These are phyloP conservation scores for Pangasius sanitwongsei DNA, from an alignment of 2,797 vertebrate genomes.

Conservation along the genomic window DNA sequence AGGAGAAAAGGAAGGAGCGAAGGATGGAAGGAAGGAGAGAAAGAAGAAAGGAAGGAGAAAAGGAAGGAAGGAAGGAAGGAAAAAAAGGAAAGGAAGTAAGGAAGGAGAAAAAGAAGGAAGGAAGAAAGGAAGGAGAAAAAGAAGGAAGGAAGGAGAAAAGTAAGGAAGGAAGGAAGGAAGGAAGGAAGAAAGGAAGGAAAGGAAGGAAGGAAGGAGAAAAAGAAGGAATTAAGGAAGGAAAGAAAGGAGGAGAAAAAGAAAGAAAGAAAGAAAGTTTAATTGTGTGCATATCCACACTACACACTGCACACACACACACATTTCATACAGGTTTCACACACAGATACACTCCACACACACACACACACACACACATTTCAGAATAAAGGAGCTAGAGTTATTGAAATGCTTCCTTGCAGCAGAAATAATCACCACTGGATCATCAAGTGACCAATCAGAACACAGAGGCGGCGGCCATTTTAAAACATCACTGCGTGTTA, in stretches of 20 bases:
- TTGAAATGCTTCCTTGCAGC: background rate
- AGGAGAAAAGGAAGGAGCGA: no score
- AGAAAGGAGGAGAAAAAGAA: background rate
- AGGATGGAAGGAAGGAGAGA: no score
- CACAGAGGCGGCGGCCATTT: background rate
- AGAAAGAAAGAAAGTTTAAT: background rate
- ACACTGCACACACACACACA: background rate
- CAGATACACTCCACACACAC: background rate
- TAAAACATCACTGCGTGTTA: background rate
- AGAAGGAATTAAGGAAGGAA: background rate
- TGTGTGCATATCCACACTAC: background rate
- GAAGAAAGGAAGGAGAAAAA: no score
- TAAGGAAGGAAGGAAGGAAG: no score
- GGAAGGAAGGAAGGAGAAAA: no score
- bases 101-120: no score
- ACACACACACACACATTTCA: constrained; percentile 1
- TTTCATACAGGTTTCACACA: background rate
- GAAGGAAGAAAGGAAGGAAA: no score
- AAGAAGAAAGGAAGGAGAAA: no score
- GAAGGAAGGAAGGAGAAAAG: no score
- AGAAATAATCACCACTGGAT: background rate
- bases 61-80: no score
- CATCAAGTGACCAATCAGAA: background rate
- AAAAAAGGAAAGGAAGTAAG: no score
- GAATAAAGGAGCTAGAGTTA: background rate